phyloP scores from a whole-genome alignment of 2,113 vertebrate species.

The Speoplatyrhinus poulsoni region DNA sequence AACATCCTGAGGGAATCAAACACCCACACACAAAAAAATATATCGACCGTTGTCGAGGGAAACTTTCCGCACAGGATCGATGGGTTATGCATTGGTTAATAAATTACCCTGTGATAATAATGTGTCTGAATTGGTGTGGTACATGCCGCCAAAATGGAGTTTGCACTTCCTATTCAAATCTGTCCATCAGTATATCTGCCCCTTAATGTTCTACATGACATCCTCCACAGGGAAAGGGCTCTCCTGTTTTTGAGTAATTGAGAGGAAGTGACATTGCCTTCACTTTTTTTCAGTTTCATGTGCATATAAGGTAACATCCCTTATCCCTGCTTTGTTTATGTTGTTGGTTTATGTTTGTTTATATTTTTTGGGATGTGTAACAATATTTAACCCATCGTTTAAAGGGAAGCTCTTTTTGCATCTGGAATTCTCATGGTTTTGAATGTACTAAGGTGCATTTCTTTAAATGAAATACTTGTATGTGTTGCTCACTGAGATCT shows the following conservation, averaged over 20 bases:
- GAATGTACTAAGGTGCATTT: too few relatives aligned
- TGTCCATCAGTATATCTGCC: background rate
- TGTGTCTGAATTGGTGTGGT: background rate
- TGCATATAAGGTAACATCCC: background rate
- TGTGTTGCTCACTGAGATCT: too few relatives aligned
- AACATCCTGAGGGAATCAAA: background rate
- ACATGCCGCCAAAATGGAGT: background rate
- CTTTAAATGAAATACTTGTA: too few relatives aligned
- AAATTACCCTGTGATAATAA: too few relatives aligned
- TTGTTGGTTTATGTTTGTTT: too few relatives aligned
- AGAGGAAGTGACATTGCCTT: slow-evolving; percentile 43
- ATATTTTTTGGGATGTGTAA: too few relatives aligned
- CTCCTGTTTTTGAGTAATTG: slow-evolving; percentile 39
- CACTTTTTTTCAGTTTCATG: slow-evolving; percentile 9
- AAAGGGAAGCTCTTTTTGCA: too few relatives aligned
- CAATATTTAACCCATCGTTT: too few relatives aligned
- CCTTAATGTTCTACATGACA: slow-evolving; percentile 45
- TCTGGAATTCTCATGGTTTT: too few relatives aligned
- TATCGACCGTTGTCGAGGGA: background rate
- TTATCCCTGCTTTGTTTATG: background rate
- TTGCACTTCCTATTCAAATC: slow-evolving; percentile 8
- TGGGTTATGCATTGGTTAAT: too few relatives aligned
- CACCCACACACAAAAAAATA: background rate
- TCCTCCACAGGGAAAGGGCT: slow-evolving; percentile 39
- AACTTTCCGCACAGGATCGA: background rate